Percentiles rank a stretch among this genome's conserved stretches.
Evolutionary conservation across 2,113 vertebrate species (phyloP).

Genomic region (Thymallus thymallus): DNA sequence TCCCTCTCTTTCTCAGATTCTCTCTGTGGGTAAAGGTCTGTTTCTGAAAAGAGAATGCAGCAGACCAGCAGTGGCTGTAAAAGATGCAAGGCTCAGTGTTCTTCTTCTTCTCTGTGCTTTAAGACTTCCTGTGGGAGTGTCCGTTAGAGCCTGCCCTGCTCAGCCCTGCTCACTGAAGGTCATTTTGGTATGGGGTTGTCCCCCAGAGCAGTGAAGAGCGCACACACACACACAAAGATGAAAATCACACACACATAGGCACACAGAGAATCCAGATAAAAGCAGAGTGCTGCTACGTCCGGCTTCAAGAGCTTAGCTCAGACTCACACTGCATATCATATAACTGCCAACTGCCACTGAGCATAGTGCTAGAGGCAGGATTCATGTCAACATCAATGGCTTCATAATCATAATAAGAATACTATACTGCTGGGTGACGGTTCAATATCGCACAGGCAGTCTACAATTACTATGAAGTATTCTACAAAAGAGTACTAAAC

Average conservation of each 20-base stretch:
- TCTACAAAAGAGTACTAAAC: slow-evolving; percentile 15
- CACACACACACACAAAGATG: not conserved
- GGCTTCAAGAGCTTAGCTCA: slow-evolving; percentile 12
- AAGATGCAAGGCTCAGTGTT: not conserved
- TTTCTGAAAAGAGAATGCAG: not conserved
- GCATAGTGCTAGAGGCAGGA: slow-evolving; percentile 22
- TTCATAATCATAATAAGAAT: slow-evolving; percentile 50
- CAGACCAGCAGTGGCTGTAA: slow-evolving; percentile 3
- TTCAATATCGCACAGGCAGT: slow-evolving; percentile 32
- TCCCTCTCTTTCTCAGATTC: too few relatives aligned
- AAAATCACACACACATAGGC: not conserved
- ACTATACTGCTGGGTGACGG: slow-evolving; percentile 30
- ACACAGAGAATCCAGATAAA: slow-evolving; percentile 22
- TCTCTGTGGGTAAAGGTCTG: not conserved
- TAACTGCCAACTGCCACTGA: slow-evolving; percentile 7
- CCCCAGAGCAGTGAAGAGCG: slow-evolving; percentile 15
- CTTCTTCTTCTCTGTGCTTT: slow-evolving; percentile 1
- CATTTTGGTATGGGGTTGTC: slow-evolving; percentile 56
- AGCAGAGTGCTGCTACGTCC: slow-evolving; percentile 7
- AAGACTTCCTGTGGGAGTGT: slow-evolving; percentile 48
- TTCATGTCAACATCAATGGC: slow-evolving; percentile 62
- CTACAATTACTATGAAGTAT: slow-evolving; percentile 43
- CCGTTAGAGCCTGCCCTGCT: slow-evolving; percentile 45
- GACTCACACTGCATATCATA: slow-evolving; percentile 26
- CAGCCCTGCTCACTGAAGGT: slow-evolving; percentile 66